Base-by-base conservation (phyloP, 2,113 vertebrate species). In the Fregetta grallaria region DNA sequence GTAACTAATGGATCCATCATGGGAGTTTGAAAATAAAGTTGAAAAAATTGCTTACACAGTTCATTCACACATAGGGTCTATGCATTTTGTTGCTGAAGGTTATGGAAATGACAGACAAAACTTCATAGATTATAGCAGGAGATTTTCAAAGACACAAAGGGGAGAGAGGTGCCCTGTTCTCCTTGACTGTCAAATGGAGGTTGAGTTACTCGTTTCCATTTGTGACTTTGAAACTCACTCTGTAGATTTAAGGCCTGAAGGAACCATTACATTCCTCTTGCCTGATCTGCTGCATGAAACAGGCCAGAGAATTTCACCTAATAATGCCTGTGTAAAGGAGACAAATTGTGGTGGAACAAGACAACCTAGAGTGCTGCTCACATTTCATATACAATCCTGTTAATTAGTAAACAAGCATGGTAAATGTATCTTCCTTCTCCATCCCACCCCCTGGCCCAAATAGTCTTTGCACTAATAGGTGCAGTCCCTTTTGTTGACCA, bases 1-100 rank as follows among this genome's bases (percentile, higher is more conserved):
- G 75, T 86, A 95, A 96, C 75, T 94, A 95, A 96, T 87, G 92
- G 36, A 95, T 85, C 66, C 65, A 93, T 73, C 72, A 91, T 49
- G 49, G 52, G 44, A 96, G 78, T 73, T 83, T 90, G 53, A 94
- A 94, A 94, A 87, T 90, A 85, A 96, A 92, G 68, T 70, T 86
- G 65, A 95, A 96, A 94, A 96, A 58, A 29, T 82, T 87, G 73
- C 92, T 97, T 94, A 82, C 62, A 90, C 45, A 73, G 19, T 93
- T 85, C 62, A 86, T 83, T 95, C 92, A 90, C 70, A 80, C 68
- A 92, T 23, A 91, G 66, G 65, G 47, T 25, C 62, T 83, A 5
- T 70, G 49, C 27, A 44, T 81, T 88, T 86, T 81, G 27, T 74
- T 49, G n/a, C 77, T 92, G 86, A 95, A 93, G 70, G 79, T 95